phyloP scores from a whole-genome alignment of 2,888 invertebrate genomes.

The Athalia rosae region DNA sequence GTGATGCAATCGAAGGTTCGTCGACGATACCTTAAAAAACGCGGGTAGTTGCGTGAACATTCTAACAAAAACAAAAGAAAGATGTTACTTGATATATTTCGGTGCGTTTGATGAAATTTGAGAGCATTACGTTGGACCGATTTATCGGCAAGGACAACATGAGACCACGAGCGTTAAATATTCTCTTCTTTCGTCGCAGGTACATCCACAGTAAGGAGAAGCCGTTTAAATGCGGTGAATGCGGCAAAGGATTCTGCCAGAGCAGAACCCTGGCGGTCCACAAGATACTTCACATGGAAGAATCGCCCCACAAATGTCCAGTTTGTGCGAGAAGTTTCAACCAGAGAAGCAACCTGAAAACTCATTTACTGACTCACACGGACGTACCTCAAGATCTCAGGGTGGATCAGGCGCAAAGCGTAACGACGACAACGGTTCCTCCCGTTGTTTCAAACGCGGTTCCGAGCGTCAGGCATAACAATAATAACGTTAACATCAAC shows the following conservation, averaged over 20 bases:
- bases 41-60: not conserved
- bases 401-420: conserved; percentile 54
- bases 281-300: conserved; percentile 94
- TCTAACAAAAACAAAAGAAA: not conserved
- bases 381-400: conserved; percentile 76
- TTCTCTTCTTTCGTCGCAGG: conserved; percentile 74
- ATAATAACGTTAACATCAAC: too few relatives aligned
- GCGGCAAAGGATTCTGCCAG: conserved; percentile 99
- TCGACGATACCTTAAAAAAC: conserved; percentile 22
- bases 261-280: conserved; percentile 97
- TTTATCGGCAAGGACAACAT: conserved; percentile 6
- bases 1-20: conserved; percentile 1
- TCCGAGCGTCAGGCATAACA: conserved; percentile 51
- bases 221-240: conserved; percentile 97
- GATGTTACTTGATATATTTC: conserved; percentile 18
- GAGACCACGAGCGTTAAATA: not conserved
- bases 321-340: conserved; percentile 93
- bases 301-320: conserved; percentile 94
- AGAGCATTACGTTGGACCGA: not conserved
- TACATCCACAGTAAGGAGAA: conserved; percentile 99
- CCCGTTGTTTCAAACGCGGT: conserved; percentile 51
- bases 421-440: conserved; percentile 37
- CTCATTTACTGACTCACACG: conserved; percentile 91
- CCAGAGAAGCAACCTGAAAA: conserved; percentile 93
- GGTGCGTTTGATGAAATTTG: conserved; percentile 14